Evolutionary conservation across 2,797 vertebrate genomes (phyloP).

Genomic region (Mormyrops boulengeri): DNA sequence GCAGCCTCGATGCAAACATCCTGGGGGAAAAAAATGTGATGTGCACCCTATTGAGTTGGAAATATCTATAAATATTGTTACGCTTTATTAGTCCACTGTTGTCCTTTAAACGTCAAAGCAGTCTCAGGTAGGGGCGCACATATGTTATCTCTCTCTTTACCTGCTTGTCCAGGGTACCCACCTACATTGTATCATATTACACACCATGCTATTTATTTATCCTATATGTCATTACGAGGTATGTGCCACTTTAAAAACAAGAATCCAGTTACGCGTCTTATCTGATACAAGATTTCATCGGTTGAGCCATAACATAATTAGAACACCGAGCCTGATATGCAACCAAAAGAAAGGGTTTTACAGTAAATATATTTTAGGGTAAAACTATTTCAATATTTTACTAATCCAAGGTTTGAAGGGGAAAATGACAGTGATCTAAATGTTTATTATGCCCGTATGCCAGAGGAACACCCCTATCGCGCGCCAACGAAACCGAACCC

Average conservation of each 20-base stretch:
- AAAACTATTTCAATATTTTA: background rate
- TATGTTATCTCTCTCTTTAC: background rate
- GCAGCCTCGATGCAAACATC: background rate
- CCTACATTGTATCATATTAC: background rate
- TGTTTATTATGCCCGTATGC: constrained; percentile 36
- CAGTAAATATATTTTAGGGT: background rate
- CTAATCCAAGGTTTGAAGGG: background rate
- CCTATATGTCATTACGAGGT: background rate
- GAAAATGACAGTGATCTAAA: constrained; percentile 21
- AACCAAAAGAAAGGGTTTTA: background rate
- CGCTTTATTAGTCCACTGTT: background rate
- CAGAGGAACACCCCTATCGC: constrained; percentile 36
- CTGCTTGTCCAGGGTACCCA: background rate
- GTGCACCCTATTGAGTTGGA: background rate
- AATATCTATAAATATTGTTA: background rate
- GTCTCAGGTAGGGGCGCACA: background rate
- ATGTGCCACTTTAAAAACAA: background rate
- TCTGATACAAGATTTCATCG: background rate
- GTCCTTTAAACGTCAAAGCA: background rate
- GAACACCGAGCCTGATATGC: background rate
- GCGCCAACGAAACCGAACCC: constrained; percentile 31
- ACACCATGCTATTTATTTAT: background rate
- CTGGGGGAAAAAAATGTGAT: background rate
- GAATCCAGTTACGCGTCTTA: background rate
- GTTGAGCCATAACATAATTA: background rate